Conservation (phyloP, 2,113 vertebrate genomes). For the Gallinago jamesoni region DNA sequence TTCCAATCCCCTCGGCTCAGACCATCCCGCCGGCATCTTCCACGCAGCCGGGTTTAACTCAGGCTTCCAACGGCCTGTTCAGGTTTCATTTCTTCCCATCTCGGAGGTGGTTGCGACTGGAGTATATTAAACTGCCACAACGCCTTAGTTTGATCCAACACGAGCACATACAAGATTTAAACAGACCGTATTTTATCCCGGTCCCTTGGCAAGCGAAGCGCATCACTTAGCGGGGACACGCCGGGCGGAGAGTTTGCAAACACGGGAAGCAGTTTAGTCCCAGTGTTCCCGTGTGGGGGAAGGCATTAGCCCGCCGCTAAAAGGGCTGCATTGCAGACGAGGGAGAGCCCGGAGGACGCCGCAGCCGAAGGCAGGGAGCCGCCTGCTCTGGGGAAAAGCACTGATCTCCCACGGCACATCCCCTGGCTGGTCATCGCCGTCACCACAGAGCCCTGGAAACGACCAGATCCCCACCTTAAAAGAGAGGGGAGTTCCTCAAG, state of each 20-base stretch:
- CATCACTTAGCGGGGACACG: conserved; percentile 1
- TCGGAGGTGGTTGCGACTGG: not conserved
- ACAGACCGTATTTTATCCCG: not conserved
- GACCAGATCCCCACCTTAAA: not conserved
- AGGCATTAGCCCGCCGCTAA: not conserved
- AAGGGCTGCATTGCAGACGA: not conserved
- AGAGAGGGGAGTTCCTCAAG: not conserved
- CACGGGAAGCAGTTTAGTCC: not conserved
- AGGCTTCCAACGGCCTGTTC: not conserved
- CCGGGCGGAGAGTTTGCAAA: not conserved
- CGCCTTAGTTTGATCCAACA: not conserved
- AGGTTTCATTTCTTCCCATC: not conserved
- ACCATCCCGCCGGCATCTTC: not conserved
- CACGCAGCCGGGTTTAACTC: not conserved
- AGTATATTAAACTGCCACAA: conserved; percentile 42
- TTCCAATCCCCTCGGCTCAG: not conserved
- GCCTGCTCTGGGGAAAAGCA: not conserved
- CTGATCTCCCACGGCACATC: not conserved
- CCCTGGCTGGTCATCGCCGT: not conserved
- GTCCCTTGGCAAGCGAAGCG: not conserved
- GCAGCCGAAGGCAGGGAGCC: not conserved
- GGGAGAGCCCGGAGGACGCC: not conserved
- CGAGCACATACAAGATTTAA: conserved; percentile 45
- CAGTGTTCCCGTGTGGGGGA: not conserved
- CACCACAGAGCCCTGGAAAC: not conserved